Percentiles rank a stretch among this genome's conserved stretches.
Conservation (phyloP, 2,888 invertebrate genomes). For the Trissoscelio sp. region DNA sequence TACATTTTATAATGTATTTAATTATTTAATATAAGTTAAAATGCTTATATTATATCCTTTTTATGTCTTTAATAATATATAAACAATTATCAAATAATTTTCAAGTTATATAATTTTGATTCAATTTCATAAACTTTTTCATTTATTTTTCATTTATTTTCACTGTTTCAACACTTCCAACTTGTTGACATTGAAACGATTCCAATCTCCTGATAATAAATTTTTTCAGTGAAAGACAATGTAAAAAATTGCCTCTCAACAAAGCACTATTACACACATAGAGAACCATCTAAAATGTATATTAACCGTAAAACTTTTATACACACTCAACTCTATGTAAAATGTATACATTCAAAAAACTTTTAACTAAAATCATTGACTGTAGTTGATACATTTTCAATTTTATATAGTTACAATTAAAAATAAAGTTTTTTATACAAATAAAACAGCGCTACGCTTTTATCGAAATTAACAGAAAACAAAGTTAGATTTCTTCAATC, state of each 20-base stretch:
- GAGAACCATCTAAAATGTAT: not conserved
- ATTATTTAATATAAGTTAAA: no score
- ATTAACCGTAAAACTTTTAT: no score
- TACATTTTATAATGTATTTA: no score
- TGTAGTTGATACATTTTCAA: no score
- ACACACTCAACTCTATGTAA: no score
- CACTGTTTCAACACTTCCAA: not conserved
- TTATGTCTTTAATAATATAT: no score
- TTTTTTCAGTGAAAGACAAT: not conserved
- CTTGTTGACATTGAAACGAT: constrained; percentile 9
- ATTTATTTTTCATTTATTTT: constrained; percentile 6
- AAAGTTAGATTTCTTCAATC: not conserved
- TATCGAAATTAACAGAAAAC: not conserved
- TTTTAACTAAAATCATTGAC: not conserved
- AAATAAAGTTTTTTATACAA: no score
- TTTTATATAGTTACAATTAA: no score
- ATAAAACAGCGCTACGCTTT: no score
- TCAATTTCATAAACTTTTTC: not conserved
- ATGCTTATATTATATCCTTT: no score
- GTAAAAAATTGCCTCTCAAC: not conserved
- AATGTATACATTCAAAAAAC: not conserved
- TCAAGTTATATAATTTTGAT: no score
- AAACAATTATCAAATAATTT: no score
- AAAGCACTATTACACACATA: not conserved
- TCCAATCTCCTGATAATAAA: constrained; percentile 9